Conservation (phyloP, 2,797 vertebrate species). For the Molossus molossus region DNA sequence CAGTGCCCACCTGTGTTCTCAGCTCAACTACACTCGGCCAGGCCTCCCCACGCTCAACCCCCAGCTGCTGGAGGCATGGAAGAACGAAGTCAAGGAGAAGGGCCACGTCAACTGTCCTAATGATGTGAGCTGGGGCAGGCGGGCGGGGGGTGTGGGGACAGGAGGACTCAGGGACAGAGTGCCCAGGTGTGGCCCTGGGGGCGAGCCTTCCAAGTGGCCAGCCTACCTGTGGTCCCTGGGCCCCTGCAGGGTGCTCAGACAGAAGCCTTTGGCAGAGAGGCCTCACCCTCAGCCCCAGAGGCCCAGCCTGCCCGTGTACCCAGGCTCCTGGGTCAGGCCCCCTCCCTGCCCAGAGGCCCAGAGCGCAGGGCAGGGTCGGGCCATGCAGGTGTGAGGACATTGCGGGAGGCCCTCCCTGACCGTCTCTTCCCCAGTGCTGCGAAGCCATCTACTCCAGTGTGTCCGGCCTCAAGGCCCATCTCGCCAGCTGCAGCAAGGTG, state of each 20-base stretch:
- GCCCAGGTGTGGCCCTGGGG: not conserved
- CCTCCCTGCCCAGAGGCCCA: not conserved
- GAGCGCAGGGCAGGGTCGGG: not conserved
- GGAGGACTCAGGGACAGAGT: not conserved
- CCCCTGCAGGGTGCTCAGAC: not conserved
- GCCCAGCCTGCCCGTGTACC: not conserved
- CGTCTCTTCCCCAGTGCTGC: slow-evolving; percentile 92
- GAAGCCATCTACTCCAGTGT: slow-evolving; percentile 99
- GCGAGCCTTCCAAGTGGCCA: not conserved
- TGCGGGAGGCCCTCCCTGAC: slow-evolving; percentile 12
- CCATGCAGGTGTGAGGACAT: too few species aligned
- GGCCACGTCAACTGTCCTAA: slow-evolving; percentile 98
- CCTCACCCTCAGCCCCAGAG: not conserved
- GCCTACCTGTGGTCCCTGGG: not conserved
- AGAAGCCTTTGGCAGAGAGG: not conserved
- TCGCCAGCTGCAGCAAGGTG: slow-evolving; percentile 88
- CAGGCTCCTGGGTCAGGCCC: not conserved
- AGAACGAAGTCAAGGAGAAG: slow-evolving; percentile 97
- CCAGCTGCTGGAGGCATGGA: slow-evolving; percentile 96
- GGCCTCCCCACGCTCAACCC: slow-evolving; percentile 97
- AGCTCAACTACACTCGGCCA: slow-evolving; percentile 98
- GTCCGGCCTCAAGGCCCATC: slow-evolving; percentile 98
- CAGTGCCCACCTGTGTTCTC: slow-evolving; percentile 64
- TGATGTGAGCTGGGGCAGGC: slow-evolving; percentile 90
- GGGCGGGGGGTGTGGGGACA: not conserved